A percentile compares a stretch with the other conserved stretches of the same genome.
These are phyloP conservation scores for Aphrophora alni DNA, from an alignment of 2,888 invertebrate species.

Conservation along the genomic window DNA sequence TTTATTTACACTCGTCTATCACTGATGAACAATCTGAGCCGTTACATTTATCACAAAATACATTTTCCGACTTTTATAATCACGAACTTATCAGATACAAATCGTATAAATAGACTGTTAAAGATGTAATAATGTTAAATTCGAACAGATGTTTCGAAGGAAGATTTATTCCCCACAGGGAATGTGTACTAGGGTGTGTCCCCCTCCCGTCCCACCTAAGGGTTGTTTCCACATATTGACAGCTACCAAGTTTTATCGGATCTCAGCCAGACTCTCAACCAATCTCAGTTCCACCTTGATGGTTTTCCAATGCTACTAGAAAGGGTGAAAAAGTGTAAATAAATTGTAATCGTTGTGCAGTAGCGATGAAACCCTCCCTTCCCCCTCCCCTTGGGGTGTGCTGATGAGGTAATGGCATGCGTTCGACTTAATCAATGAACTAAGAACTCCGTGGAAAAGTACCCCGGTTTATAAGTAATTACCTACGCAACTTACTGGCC, in stretches of 20 bases:
- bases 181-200: not conserved
- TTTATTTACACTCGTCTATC: too few species aligned
- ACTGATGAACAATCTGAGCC: too few species aligned
- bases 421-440: slow-evolving; percentile 1
- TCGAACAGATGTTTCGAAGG: not conserved
- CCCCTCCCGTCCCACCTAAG: not conserved
- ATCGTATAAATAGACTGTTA: too few species aligned
- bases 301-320: not conserved
- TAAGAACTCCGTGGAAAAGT: not conserved
- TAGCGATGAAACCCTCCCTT: not conserved
- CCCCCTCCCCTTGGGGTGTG: not conserved
- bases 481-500: not conserved
- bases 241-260: not conserved
- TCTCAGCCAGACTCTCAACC: not conserved
- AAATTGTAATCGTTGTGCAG: not conserved
- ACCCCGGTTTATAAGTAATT: not conserved
- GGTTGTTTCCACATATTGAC: not conserved
- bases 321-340: not conserved
- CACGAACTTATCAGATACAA: too few species aligned
- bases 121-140: not conserved
- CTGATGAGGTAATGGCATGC: not conserved
- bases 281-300: slow-evolving; percentile 6
- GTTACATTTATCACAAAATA: too few species aligned
- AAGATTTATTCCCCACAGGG: not conserved
- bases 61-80: too few species aligned